phyloP scores from a whole-genome alignment of 2,113 vertebrate genomes.

The Echinops telfairi region DNA sequence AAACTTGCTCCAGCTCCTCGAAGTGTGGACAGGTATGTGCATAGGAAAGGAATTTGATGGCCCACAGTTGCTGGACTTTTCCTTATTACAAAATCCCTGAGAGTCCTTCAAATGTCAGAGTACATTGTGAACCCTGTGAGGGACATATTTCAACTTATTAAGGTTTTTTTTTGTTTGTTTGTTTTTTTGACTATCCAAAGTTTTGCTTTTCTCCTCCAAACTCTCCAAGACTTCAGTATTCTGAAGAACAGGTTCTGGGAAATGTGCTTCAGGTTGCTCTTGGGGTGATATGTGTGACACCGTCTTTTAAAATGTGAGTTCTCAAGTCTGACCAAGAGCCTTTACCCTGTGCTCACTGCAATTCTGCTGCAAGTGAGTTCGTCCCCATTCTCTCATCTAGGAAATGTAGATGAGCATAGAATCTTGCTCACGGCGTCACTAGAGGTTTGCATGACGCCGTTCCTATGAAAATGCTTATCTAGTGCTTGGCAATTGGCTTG shows the following conservation, averaged over 20 bases:
- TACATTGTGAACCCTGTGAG: background rate
- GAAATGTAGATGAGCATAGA: background rate
- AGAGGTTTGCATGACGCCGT: background rate
- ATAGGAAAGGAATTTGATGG: background rate
- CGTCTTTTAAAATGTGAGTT: constrained; percentile 2
- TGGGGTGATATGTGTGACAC: background rate
- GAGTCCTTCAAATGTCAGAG: background rate
- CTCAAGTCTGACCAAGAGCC: background rate
- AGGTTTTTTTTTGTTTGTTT: background rate
- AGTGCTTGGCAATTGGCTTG: background rate
- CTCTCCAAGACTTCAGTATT: background rate
- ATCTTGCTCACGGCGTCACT: background rate
- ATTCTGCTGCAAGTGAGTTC: background rate
- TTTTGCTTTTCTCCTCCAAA: constrained; percentile 1
- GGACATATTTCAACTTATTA: constrained; percentile 1
- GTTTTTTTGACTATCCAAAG: background rate
- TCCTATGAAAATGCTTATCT: background rate
- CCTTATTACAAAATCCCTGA: background rate
- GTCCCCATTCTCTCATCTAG: background rate
- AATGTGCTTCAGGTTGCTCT: background rate
- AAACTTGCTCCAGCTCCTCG: background rate
- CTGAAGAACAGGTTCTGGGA: background rate
- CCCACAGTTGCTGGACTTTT: constrained; percentile 20
- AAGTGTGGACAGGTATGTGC: constrained; percentile 27
- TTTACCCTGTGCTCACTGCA: background rate